Evolutionary conservation across 2,113 vertebrate genomes (phyloP), one percentile per base, ranked within the genome.

Genomic region (Melanostigma gelatinosum): DNA sequence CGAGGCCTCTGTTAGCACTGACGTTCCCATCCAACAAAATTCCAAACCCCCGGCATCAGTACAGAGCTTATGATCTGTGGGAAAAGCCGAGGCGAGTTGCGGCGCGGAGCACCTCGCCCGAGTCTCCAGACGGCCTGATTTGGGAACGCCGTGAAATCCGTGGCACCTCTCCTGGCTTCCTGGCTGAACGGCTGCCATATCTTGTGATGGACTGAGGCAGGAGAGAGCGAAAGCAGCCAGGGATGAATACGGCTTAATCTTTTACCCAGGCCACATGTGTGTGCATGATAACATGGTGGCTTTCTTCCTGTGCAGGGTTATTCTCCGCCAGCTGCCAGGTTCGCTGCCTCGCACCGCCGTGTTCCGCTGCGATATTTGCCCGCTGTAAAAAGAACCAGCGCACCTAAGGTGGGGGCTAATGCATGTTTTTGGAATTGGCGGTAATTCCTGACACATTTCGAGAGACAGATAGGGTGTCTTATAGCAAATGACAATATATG

Each of bases 231-330:
- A 57, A 83, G 91, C 94, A 95, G 94, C 94, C 94, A 91, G 93
- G 94, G 95, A 95, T 96, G 95, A 96, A 95, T 95, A 94, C 93
- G 86, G 95, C 95, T 95, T 96, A 96, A 96, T 95, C 95, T 95
- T 57, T 93, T 91, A 93, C 94, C 92, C 94, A 84, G 94, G 93
- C 94, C 94, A 94, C 95, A 95, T 96, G 95, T 95, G 95, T 91
- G 93, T 91, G 93, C 93, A 92, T 95, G 95, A 96, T 96, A 96
- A 96, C 95, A 90, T 90, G 94, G 88, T 87, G 82, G 93, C 95
- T 94, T 95, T 95, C 94, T 95, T 95, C 93, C 92, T 54, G 90
- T 68, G 88, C 91, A 71, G 93, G 89, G 93, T 91, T 87, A 87
- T 91, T 93, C 91, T 92, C 84, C 82, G 85, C 84, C 92, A 61